Evolutionary conservation across 2,113 vertebrate species (phyloP).

Genomic region (Peromyscus californicus): DNA sequence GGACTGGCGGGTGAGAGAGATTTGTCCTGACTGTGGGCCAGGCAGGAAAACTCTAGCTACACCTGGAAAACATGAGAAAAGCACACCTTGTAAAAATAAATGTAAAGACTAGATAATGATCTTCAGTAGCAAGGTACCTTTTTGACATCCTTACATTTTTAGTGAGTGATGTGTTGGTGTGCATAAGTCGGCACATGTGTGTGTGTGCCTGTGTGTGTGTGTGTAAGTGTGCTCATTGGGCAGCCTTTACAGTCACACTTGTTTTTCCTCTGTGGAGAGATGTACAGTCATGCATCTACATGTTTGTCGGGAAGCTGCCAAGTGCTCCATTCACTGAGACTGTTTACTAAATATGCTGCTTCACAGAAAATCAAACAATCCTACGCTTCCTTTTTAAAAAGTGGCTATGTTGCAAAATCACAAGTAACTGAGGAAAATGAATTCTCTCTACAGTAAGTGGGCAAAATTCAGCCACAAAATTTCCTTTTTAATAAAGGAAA

Average conservation of each 20-base stretch:
- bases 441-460: background rate
- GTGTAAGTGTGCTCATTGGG: background rate
- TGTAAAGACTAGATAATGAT: background rate
- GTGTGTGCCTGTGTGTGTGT: background rate
- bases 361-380: background rate
- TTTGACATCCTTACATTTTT: background rate
- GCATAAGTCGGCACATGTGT: fast-evolving
- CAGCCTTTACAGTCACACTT: background rate
- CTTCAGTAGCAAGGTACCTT: background rate
- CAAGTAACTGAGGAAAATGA: background rate
- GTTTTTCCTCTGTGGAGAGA: background rate
- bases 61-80: background rate
- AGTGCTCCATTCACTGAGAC: background rate
- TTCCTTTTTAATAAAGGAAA: background rate
- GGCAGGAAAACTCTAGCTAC: no score
- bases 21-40: no score
- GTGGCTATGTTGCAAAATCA: background rate
- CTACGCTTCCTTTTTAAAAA: background rate
- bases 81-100: background rate
- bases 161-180: background rate
- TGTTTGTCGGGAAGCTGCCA: background rate
- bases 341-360: background rate
- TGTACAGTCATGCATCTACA: background rate
- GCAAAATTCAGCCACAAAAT: background rate
- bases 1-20: no score